phyloP scores from a whole-genome alignment of 2,797 vertebrate species.

The Geotrypetes seraphini region DNA sequence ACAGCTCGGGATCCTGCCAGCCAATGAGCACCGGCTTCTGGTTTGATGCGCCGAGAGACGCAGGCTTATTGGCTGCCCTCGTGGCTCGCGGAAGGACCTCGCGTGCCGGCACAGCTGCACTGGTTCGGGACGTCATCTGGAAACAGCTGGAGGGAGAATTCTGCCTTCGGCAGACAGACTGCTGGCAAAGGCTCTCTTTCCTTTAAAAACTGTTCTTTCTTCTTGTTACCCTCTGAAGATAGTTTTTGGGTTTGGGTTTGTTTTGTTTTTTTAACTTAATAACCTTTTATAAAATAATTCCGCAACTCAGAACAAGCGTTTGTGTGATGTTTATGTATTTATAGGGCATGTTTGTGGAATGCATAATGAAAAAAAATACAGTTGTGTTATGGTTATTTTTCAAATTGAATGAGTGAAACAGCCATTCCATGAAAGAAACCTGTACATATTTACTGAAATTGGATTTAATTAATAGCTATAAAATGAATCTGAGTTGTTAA shows the following conservation, averaged over 20 bases:
- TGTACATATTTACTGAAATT: slow-evolving; percentile 5
- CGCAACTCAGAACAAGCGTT: too few species aligned
- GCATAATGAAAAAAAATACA: neutral
- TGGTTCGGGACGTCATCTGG: neutral
- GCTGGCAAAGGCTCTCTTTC: too few species aligned
- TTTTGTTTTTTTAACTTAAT: too few species aligned
- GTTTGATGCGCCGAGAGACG: slow-evolving; percentile 27
- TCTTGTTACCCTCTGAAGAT: too few species aligned
- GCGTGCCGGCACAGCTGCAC: slow-evolving; percentile 68
- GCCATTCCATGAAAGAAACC: neutral
- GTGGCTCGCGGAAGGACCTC: slow-evolving; percentile 60
- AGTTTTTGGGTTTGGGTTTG: too few species aligned
- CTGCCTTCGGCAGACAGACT: too few species aligned
- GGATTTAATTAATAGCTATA: neutral
- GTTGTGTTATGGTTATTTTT: neutral
- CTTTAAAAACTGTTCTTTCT: too few species aligned
- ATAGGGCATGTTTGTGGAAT: neutral
- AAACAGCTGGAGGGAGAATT: slow-evolving; percentile 10
- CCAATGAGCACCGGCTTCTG: slow-evolving; percentile 59
- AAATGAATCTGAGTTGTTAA: too few species aligned
- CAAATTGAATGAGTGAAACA: neutral
- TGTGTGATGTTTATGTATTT: too few species aligned
- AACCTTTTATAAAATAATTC: too few species aligned
- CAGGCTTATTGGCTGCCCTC: slow-evolving; percentile 55
- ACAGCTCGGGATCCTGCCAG: slow-evolving; percentile 37